Base-by-base conservation (phyloP, 2,888 invertebrate species). In the Hydriomena furcata region DNA sequence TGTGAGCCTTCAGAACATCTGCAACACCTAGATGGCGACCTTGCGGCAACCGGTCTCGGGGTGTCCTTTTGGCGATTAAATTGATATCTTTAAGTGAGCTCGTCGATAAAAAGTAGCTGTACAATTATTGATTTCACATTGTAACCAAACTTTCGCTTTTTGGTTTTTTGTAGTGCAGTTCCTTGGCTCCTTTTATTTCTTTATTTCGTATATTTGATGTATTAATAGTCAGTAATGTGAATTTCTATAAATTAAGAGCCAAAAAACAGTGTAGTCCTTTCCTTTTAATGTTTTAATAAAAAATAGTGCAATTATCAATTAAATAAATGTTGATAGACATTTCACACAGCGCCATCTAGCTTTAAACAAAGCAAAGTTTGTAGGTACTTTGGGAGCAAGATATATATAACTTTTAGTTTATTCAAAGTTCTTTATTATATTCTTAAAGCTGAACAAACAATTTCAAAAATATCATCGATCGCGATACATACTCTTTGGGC, bases 401-500 rank as follows among this genome's bases (percentile, higher is more conserved):
- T n/a, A n/a, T n/a, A n/a, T n/a, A n/a, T n/a, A n/a, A n/a, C n/a
- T n/a, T n/a, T n/a, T n/a, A n/a, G n/a, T n/a, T n/a, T n/a, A n/a
- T n/a, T n/a, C n/a, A n/a, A n/a, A n/a, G n/a, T n/a, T n/a, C 27
- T 27, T n/a, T 7, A 3, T 27, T 4, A 8, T 4, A 17, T 38
- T 20, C 20, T 7, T 8, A 28, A 10, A 27, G 25, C 20, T 21
- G n/a, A 31, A 41, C 23, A 23, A 13, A 41, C 27, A 10, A 23
- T 17, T 17, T 17, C 28, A 17, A 21, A 11, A 10, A 30, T 11
- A 43, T 25, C 38, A 30, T 12, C 37, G 31, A 42, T 43, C 31
- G 52, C 52, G 54, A 61, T 60, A 58, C 52, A 49, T 74, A 72
- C 60, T 76, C 76, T 77, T 68, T 77, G 74, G 57, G 60, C 64